phyloP scores from a whole-genome alignment of 53 echinoderm and acorn worm species.

The Patiria pectinifera region DNA sequence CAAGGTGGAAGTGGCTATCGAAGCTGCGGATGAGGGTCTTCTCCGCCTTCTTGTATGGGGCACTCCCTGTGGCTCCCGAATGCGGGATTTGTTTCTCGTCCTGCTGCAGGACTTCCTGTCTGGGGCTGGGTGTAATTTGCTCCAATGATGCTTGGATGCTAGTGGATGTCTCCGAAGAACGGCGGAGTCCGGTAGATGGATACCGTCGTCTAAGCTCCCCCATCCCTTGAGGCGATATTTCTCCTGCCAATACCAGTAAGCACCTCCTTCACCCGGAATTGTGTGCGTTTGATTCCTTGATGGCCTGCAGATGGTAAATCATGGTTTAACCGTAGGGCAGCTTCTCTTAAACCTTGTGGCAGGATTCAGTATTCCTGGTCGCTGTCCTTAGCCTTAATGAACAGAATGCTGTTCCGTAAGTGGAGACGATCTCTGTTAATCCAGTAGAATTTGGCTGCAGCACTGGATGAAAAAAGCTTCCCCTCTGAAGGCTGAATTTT shows the following conservation, averaged over 20 bases:
- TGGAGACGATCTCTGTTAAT: too few species aligned
- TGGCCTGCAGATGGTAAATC: constrained; percentile 23
- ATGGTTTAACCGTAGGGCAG: background rate
- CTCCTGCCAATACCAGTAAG: background rate
- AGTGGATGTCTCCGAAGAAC: background rate
- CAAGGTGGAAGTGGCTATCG: background rate
- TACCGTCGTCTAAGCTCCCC: background rate
- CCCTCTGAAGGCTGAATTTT: background rate
- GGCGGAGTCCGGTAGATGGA: background rate
- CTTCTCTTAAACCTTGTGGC: constrained; percentile 17
- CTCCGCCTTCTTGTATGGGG: background rate
- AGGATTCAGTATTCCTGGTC: background rate
- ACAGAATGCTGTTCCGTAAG: background rate
- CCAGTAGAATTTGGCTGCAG: too few species aligned
- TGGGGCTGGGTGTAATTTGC: background rate
- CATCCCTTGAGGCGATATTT: background rate
- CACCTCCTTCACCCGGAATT: constrained; percentile 32
- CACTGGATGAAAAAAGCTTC: background rate
- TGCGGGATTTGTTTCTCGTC: background rate
- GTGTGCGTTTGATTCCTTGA: constrained; percentile 41
- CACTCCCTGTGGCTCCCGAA: background rate
- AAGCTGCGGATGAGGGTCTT: background rate
- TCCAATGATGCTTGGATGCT: background rate
- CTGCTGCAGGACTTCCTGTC: background rate
- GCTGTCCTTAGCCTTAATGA: constrained; percentile 4